phyloP scores from a whole-genome alignment of 2,113 vertebrate genomes.

The Perca schrenkii region DNA sequence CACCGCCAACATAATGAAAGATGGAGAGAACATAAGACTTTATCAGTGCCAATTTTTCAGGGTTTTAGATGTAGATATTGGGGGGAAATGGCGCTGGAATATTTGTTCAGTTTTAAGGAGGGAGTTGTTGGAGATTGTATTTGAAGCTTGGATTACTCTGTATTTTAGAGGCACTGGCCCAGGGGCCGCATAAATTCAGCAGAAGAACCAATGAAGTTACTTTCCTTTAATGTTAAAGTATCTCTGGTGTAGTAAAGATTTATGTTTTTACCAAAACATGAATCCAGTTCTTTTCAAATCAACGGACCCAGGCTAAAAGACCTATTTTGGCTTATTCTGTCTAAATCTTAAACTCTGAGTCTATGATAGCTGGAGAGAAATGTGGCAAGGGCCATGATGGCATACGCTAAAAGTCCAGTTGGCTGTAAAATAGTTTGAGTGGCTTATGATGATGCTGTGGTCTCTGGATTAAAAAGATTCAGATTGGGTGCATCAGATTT shows the following conservation, averaged over 20 bases:
- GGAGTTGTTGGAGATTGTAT: conserved; percentile 62
- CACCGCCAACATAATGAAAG: conserved; percentile 17
- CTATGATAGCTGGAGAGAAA: neutral
- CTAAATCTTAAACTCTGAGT: neutral
- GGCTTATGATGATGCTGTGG: neutral
- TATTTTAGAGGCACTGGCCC: conserved; percentile 43
- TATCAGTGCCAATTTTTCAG: conserved; percentile 53
- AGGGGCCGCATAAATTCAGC: conserved; percentile 22
- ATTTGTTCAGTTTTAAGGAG: conserved; percentile 42
- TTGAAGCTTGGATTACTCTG: conserved; percentile 75
- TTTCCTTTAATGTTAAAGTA: neutral
- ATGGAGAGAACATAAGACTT: neutral
- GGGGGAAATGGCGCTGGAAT: neutral
- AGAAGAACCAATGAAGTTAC: neutral
- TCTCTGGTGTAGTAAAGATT: neutral
- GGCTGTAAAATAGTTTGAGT: neutral
- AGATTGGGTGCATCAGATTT: neutral
- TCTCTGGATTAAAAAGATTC: neutral
- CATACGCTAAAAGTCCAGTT: neutral
- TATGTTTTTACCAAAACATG: neutral
- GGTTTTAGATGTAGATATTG: conserved; percentile 43
- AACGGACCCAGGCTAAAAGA: neutral
- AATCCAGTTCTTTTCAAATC: neutral
- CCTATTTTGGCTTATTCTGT: neutral
- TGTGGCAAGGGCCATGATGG: too few relatives aligned